A percentile compares a stretch with the other conserved stretches of the same genome.
These are phyloP conservation scores for Isoperla grammatica DNA, from an alignment of 2,888 invertebrate genomes.

Conservation along the genomic window DNA sequence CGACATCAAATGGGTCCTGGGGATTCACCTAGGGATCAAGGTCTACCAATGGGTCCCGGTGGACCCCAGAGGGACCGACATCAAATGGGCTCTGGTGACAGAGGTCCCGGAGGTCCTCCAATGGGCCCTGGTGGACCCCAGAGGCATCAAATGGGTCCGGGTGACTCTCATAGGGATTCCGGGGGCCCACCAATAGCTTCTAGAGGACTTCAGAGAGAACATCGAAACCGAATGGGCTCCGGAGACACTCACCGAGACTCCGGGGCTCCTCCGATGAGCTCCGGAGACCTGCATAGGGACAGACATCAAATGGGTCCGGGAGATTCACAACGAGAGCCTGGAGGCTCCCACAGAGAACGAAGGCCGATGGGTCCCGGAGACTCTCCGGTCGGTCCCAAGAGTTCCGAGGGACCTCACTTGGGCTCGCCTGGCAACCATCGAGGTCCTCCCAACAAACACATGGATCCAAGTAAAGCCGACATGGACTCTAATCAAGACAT, in stretches of 20 bases:
- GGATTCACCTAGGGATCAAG: not conserved
- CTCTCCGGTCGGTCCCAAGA: too few relatives aligned
- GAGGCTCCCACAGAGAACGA: too few relatives aligned
- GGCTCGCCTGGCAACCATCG: too few relatives aligned
- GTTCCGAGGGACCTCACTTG: too few relatives aligned
- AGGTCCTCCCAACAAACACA: too few relatives aligned
- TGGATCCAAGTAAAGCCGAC: too few relatives aligned
- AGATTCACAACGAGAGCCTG: too few relatives aligned
- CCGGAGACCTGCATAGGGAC: not conserved
- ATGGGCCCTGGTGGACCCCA: conserved; percentile 2
- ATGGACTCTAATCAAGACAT: too few relatives aligned
- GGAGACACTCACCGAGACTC: not conserved
- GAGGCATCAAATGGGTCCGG: not conserved
- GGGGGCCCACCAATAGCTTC: not conserved
- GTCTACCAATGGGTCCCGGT: not conserved
- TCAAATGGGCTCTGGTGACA: not conserved
- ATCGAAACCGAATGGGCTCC: not conserved
- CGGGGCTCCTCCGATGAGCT: not conserved
- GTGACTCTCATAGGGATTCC: not conserved
- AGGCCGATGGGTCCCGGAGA: too few relatives aligned
- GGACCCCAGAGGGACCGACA: not conserved
- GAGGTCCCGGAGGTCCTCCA: conserved; percentile 6
- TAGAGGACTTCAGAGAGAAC: not conserved
- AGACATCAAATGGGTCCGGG: not conserved
- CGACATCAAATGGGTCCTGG: conserved; percentile 18